Conservation (phyloP, 2,888 invertebrate species). For the Erannis defoliaria region DNA sequence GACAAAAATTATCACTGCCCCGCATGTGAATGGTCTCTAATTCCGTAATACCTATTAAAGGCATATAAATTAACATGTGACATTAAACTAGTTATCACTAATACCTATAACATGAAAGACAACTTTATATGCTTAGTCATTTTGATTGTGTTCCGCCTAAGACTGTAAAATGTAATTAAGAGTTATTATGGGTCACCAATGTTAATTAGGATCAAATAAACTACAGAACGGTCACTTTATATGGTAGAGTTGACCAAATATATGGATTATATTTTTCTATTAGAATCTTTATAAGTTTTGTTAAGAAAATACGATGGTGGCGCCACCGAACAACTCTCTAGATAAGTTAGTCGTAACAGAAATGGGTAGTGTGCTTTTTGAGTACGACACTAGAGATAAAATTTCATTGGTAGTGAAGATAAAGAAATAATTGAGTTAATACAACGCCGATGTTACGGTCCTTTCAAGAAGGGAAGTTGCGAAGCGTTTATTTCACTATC, state of each 20-base stretch:
- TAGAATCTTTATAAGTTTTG: not conserved
- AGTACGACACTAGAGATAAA: constrained; percentile 12
- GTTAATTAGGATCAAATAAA: constrained; percentile 15
- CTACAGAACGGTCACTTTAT: not conserved
- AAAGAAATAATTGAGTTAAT: not conserved
- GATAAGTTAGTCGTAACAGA: not conserved
- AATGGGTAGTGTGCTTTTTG: constrained; percentile 1
- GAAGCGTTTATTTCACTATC: no score
- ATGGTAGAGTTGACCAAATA: not conserved
- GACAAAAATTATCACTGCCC: constrained; percentile 1
- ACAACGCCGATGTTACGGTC: no score
- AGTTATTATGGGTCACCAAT: not conserved
- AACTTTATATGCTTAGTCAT: constrained; percentile 6
- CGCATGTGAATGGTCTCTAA: constrained; percentile 6
- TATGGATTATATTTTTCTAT: not conserved
- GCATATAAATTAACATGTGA: constrained; percentile 3
- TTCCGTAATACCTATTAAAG: constrained; percentile 4
- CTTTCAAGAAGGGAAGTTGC: no score
- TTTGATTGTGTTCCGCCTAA: not conserved
- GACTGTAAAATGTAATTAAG: not conserved
- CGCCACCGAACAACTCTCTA: not conserved
- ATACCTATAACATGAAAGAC: not conserved
- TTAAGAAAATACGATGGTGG: not conserved
- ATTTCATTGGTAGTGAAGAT: not conserved
- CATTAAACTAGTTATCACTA: constrained; percentile 9